These are phyloP conservation scores for Turnix velox DNA, from an alignment of 2,113 vertebrate genomes.

Conservation along the genomic window DNA sequence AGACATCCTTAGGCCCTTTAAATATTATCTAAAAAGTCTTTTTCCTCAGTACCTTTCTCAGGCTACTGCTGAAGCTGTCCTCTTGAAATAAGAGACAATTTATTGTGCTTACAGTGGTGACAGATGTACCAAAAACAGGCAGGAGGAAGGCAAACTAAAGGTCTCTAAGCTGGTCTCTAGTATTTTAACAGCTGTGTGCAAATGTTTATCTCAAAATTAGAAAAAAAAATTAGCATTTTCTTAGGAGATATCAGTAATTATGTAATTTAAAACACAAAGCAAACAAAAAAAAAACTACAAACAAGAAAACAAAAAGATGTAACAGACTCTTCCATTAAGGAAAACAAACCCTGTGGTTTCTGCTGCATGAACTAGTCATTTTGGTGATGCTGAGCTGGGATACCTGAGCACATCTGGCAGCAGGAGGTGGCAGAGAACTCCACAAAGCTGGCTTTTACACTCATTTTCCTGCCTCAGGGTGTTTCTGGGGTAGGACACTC, in stretches of 20 bases:
- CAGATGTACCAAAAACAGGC: not conserved
- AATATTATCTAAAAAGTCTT: not conserved
- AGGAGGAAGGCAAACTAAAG: not conserved
- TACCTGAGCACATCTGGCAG: not conserved
- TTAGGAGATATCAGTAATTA: not conserved
- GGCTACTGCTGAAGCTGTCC: not conserved
- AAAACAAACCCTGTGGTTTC: not conserved
- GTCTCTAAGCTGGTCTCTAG: not conserved
- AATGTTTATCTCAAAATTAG: not conserved
- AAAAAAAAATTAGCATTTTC: not conserved
- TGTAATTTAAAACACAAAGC: not conserved
- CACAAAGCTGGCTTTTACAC: not conserved
- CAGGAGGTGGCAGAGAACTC: not conserved
- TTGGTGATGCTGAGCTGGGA: not conserved
- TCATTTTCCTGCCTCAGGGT: fast-evolving
- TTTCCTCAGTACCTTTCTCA: not conserved
- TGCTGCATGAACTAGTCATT: not conserved
- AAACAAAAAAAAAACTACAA: not conserved
- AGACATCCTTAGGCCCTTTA: not conserved
- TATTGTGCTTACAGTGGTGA: not conserved
- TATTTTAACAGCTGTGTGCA: not conserved
- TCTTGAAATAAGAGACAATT: not conserved
- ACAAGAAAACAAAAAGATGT: not conserved
- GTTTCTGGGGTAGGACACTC: not conserved
- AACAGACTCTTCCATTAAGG: not conserved